phyloP scores from a whole-genome alignment of 1,140 invertebrate species.

The Mamestra configurata region DNA sequence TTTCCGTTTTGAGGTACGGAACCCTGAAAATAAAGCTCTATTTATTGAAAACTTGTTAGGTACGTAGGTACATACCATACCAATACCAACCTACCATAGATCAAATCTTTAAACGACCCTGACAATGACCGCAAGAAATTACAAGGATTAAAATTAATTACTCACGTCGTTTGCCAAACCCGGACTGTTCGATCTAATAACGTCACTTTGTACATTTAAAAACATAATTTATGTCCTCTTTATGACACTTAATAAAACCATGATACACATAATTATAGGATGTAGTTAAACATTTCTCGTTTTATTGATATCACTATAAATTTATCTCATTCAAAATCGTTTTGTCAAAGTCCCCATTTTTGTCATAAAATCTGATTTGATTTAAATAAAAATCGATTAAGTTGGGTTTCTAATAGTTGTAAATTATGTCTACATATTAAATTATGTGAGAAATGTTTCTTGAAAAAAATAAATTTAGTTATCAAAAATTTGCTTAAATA shows the following conservation, averaged over 20 bases:
- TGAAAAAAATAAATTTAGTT: neutral
- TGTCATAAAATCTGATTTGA: constrained; percentile 28
- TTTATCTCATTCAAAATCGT: neutral
- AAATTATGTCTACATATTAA: neutral
- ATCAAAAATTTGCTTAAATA: neutral
- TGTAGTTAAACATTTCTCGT: constrained; percentile 5
- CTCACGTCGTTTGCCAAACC: neutral
- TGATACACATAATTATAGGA: neutral
- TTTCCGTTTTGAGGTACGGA: too few species aligned
- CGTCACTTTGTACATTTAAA: neutral
- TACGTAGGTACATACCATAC: too few species aligned
- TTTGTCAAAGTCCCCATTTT: neutral
- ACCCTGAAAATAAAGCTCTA: too few species aligned
- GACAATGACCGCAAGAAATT: neutral
- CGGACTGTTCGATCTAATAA: constrained; percentile 4
- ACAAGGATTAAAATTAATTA: neutral
- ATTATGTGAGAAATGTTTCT: constrained; percentile 4
- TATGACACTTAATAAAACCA: neutral
- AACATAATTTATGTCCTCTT: neutral
- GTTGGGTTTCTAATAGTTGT: neutral
- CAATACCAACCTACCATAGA: too few species aligned
- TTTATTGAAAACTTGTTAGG: neutral
- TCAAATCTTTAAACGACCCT: neutral
- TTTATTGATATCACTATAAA: neutral
- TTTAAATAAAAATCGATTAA: neutral